Conservation (phyloP, 1,140 invertebrate species). For the silkworm (Bombyx mori) region ASM3026992v2 NC_085129.1:20726001-20726500, state of each 20-base stretch:
- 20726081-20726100: slow-evolving; percentile 83
- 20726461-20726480: too few relatives aligned
- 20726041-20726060: slow-evolving; percentile 26
- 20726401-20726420: too few relatives aligned
- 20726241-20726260: slow-evolving; percentile 73
- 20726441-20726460: too few relatives aligned
- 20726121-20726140: slow-evolving; percentile 90
- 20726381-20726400: too few relatives aligned
- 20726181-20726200: slow-evolving; percentile 46
- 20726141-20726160: slow-evolving; percentile 84
- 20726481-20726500: too few relatives aligned
- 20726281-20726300: slow-evolving; percentile 11
- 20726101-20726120: slow-evolving; percentile 73
- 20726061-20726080: slow-evolving; percentile 79
- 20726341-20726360: too few relatives aligned
- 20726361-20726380: too few relatives aligned
- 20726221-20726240: slow-evolving; percentile 65
- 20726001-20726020: background rate
- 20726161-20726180: slow-evolving; percentile 81
- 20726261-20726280: slow-evolving; percentile 75
- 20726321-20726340: too few relatives aligned
- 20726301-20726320: too few relatives aligned
- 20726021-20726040: background rate
- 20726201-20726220: slow-evolving; percentile 39
- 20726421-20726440: too few relatives aligned